phyloP scores from a whole-genome alignment of 2,797 vertebrate genomes.

The Corythornis leucogaster region DNA sequence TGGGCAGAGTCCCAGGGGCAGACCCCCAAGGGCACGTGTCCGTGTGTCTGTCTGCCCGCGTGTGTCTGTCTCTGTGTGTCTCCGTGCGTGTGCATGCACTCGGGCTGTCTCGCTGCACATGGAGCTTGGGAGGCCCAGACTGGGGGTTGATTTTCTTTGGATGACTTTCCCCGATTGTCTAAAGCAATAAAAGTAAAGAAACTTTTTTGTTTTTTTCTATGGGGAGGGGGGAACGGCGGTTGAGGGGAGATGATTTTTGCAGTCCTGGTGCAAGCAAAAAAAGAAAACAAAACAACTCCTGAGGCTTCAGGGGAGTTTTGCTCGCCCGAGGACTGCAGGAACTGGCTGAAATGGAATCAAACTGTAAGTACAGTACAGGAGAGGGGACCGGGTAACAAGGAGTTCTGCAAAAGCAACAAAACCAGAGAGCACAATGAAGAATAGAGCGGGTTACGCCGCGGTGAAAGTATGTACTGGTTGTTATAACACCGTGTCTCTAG shows the following conservation, averaged over 20 bases:
- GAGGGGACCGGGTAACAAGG: slow-evolving; percentile 47
- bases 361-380: slow-evolving; percentile 65
- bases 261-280: slow-evolving; percentile 8
- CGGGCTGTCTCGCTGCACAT: slow-evolving; percentile 10
- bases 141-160: slow-evolving; percentile 58
- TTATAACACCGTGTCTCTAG: slow-evolving; percentile 62
- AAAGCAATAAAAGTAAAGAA: slow-evolving; percentile 57
- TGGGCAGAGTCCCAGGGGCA: neutral
- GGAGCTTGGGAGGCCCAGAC: slow-evolving; percentile 46
- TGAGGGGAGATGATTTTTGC: slow-evolving; percentile 22
- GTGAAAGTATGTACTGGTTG: slow-evolving; percentile 64
- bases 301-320: slow-evolving; percentile 1
- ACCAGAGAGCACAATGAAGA: slow-evolving; percentile 64
- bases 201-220: neutral
- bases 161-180: slow-evolving; percentile 57
- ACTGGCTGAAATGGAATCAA: slow-evolving; percentile 70
- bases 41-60: too few species aligned
- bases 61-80: neutral
- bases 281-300: neutral
- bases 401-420: slow-evolving; percentile 68
- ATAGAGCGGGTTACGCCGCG: slow-evolving; percentile 61
- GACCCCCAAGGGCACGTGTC: neutral
- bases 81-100: neutral
- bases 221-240: neutral
- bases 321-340: slow-evolving; percentile 22